These are phyloP conservation scores for Neoscelio sp. DNA, from an alignment of 2,888 invertebrate species.

Conservation along the genomic window DNA sequence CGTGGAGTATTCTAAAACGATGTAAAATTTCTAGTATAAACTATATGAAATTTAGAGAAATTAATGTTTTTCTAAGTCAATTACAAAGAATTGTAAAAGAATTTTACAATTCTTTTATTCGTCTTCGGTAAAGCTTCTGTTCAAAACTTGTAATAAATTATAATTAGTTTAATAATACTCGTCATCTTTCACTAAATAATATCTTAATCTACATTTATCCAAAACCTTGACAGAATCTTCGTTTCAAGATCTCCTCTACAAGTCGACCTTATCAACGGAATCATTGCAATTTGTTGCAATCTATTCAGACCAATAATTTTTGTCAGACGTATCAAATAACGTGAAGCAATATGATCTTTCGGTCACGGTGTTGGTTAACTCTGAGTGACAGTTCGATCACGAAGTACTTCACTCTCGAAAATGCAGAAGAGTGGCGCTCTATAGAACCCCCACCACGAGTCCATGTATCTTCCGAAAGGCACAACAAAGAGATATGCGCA, in stretches of 20 bases:
- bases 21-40: too few species aligned
- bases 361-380: slow-evolving; percentile 43
- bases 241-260: neutral
- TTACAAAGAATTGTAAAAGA: too few species aligned
- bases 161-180: too few species aligned
- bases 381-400: slow-evolving; percentile 67
- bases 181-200: too few species aligned
- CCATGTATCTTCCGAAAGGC: slow-evolving; percentile 42
- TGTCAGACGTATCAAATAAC: slow-evolving; percentile 22
- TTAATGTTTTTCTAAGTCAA: too few species aligned
- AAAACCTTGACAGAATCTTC: neutral
- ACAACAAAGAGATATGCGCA: slow-evolving; percentile 68
- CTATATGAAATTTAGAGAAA: too few species aligned
- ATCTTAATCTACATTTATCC: slow-evolving; percentile 25
- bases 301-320: slow-evolving; percentile 36
- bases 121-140: too few species aligned
- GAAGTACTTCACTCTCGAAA: slow-evolving; percentile 70
- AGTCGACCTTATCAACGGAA: neutral
- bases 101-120: too few species aligned
- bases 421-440: slow-evolving; percentile 70
- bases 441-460: slow-evolving; percentile 63
- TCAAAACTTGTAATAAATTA: too few species aligned
- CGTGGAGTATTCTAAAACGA: too few species aligned
- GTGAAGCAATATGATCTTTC: slow-evolving; percentile 32
- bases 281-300: slow-evolving; percentile 14